Base-by-base conservation (phyloP, 2,113 vertebrate genomes). In the Nothocercus nigrocapillus region DNA sequence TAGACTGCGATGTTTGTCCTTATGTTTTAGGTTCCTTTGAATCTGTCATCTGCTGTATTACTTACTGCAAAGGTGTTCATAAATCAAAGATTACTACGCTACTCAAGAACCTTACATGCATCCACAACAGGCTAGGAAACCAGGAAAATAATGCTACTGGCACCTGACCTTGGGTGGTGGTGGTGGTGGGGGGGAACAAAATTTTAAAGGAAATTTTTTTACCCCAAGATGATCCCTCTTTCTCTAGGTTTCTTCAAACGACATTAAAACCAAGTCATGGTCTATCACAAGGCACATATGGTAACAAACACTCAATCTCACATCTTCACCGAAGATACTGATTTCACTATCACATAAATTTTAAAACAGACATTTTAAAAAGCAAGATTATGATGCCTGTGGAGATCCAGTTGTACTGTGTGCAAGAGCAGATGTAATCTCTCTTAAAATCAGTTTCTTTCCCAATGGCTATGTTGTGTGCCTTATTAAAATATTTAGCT, bases 371-470 rank as follows among this genome's bases (percentile, higher is more conserved):
- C 34, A 2, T 58, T 88, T 85, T 36, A 53, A 85, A 68, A 89
- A 66, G 38, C 1, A 2, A 86, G 66, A 61, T 2, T 1, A 1
- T 42, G 2, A 62, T 27, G 25, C 5, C 7, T 13, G 27, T 2
- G 18, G 45, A 84, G 34, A 91, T 38, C 3, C 20, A 86, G 28
- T 20, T 51, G 27, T 27, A 54, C 8, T 25, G 21, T 2, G 14
- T 17, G 25, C 9, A 77, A 47, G 90, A 74, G 0, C 1, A 4
- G 16, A 61, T 27, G 13, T 13, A 84, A 72, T 21, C 13, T 36
- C 68, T 84, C 45, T 47, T 13, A 87, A 89, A 95, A 64, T 0
- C 1, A 28, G 45, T 63, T 84, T 59, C 7, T 34, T 93, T 68
- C 38, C 53, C 36, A 82, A 51, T 2, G 28, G 20, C 10, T 84